Base-by-base conservation (phyloP, 1,140 invertebrate genomes). In the Drosophila pruinosa region DNA sequence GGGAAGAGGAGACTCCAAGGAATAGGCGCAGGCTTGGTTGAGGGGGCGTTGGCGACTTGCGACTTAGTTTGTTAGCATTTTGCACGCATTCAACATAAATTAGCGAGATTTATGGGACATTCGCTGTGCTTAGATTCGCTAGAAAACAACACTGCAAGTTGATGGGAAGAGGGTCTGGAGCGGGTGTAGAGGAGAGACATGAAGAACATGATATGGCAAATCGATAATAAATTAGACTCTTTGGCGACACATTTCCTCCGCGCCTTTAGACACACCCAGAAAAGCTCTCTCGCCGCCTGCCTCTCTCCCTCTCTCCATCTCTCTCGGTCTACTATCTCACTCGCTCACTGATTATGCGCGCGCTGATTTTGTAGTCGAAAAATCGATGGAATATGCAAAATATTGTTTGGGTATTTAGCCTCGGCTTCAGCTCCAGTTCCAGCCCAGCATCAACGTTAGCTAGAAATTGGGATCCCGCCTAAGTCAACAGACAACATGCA, bases 301-400 rank as follows among this genome's bases (percentile, higher is more conserved):
- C 24, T 15, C 15, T 21, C 34, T 26, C 38, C 24, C 31, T 22
- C 28, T 15, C 56, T 62, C 53, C 17, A 6, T 15, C n/a, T 26
- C 4, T 52, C 52, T 53, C 12, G 6, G 7, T n/a, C 48, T 7
- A 8, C 41, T 36, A 12, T 72, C 75, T 68, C 62, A 21, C 48
- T 85, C 62, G 58, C 79, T 47, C 62, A 21, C 82, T 86, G 78
- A 86, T 86, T 86, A 86, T 86, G 81, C 82, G 74, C 82, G 78
- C 78, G 86, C 73, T 81, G 73, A 73, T 74, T 86, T 86, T 77
- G 19, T 61, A 81, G 80, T 76, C 76, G 57, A 79, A 80, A 88
- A 81, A 81, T 86, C 82, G 70, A 88, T 86, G 73, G 65, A 81
- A 88, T 86, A 88, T 86, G 81, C 82, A 88, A 88, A 86, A 88